Conservation (phyloP, 53 echinoderm and acorn worm genomes). For the Patiria pectinifera region DNA sequence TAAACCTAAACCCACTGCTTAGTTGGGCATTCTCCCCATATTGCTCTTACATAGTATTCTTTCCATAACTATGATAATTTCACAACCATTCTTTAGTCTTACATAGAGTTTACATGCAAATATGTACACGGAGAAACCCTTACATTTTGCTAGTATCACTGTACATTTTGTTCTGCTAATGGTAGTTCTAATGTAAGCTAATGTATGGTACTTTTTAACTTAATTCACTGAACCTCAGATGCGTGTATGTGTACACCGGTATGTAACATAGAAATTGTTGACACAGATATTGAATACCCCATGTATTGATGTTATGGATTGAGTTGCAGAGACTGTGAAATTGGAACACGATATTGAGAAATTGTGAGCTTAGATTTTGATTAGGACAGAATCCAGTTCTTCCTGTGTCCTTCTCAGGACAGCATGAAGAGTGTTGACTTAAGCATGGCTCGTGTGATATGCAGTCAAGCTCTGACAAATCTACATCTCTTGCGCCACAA, state of each 20-base stretch:
- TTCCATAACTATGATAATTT: too few species aligned
- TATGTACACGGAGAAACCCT: too few species aligned
- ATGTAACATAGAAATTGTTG: background rate
- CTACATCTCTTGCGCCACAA: background rate
- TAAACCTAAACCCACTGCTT: too few species aligned
- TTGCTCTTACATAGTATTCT: too few species aligned
- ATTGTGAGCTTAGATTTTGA: constrained; percentile 1
- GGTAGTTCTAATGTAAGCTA: background rate
- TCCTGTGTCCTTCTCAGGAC: background rate
- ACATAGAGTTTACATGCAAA: too few species aligned
- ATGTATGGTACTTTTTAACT: background rate
- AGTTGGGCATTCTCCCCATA: too few species aligned
- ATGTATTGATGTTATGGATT: background rate
- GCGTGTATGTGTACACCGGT: background rate
- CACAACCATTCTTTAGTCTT: too few species aligned
- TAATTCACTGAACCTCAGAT: background rate
- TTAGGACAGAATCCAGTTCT: constrained; percentile 15
- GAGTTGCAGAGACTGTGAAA: constrained; percentile 17
- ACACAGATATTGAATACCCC: background rate
- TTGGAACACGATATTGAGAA: constrained; percentile 29
- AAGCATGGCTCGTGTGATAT: constrained; percentile 41
- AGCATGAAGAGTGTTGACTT: constrained; percentile 29
- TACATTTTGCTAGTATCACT: too few species aligned
- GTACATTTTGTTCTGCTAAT: too few species aligned
- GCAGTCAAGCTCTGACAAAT: constrained; percentile 48